Evolutionary conservation across 1,140 invertebrate species (phyloP).

Genomic region (Triops cancriformis): DNA sequence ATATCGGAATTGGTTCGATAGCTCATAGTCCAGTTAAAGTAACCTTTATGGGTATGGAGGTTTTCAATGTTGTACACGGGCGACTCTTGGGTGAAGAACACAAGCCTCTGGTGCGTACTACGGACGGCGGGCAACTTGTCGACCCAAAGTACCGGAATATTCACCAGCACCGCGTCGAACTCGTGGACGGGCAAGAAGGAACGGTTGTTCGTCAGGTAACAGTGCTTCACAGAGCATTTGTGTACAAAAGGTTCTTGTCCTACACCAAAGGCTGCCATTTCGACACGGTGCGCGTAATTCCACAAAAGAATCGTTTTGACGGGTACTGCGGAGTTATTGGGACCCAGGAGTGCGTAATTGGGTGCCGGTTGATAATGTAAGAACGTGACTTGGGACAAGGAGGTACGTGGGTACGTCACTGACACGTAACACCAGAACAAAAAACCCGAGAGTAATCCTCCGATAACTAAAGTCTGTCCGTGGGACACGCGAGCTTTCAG

Average conservation of each 20-base stretch:
- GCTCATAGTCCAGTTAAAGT: conserved; percentile 54
- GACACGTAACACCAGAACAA: background rate
- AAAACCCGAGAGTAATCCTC: background rate
- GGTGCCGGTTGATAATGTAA: background rate
- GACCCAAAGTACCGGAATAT: conserved; percentile 21
- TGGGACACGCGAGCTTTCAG: background rate
- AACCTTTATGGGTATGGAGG: conserved; percentile 12
- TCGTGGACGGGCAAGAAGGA: conserved; percentile 4
- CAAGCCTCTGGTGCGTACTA: conserved; percentile 41
- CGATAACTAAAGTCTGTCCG: background rate
- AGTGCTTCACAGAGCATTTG: conserved; percentile 20
- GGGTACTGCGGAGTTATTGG: background rate
- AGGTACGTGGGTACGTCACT: background rate
- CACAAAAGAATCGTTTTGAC: conserved; percentile 24
- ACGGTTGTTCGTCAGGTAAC: conserved; percentile 20
- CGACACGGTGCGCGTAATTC: conserved; percentile 21
- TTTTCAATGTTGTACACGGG: conserved; percentile 30
- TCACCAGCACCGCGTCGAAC: conserved; percentile 21
- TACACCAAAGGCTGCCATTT: conserved; percentile 15
- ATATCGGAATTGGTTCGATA: conserved; percentile 50
- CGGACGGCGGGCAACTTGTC: conserved; percentile 13
- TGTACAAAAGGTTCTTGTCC: conserved; percentile 19
- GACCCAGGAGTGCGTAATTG: background rate
- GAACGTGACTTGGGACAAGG: background rate
- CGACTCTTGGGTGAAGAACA: conserved; percentile 46